phyloP scores from a whole-genome alignment of 23 tunicate genomes.

The Clavelina lepadiformis region DNA sequence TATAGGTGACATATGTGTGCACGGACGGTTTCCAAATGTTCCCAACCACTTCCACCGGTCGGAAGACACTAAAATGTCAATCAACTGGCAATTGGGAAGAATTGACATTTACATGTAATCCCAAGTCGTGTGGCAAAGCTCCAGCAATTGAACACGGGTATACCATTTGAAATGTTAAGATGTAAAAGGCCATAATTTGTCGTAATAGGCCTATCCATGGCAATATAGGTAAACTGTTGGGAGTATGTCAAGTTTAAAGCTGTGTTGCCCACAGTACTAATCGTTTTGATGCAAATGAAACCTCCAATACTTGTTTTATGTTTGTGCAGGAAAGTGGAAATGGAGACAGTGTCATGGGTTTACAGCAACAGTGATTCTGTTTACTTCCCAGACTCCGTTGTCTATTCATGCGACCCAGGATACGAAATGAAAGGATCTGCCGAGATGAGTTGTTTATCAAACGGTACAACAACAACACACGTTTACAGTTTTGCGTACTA shows the following conservation, averaged over 20 bases:
- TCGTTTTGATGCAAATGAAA: too few relatives aligned
- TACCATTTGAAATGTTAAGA: neutral
- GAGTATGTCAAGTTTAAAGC: too few relatives aligned
- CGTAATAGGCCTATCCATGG: neutral
- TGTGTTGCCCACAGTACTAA: too few relatives aligned
- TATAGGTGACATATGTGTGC: slow-evolving; percentile 43
- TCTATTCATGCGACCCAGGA: slow-evolving; percentile 40
- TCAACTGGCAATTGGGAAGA: slow-evolving; percentile 54
- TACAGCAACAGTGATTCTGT: slow-evolving; percentile 15
- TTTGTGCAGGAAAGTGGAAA: too few relatives aligned
- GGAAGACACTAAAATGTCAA: slow-evolving; percentile 23
- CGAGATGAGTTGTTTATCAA: slow-evolving; percentile 1
- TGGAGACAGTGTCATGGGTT: slow-evolving; percentile 7
- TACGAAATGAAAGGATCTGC: slow-evolving; percentile 12
- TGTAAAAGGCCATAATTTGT: neutral
- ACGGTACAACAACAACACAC: slow-evolving; percentile 30
- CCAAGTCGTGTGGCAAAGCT: slow-evolving; percentile 36
- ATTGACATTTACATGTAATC: slow-evolving; percentile 32
- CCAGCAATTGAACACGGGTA: slow-evolving; percentile 46
- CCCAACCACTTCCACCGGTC: slow-evolving; percentile 4
- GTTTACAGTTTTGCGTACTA: too few relatives aligned
- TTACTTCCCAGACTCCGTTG: slow-evolving; percentile 26
- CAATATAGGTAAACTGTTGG: neutral
- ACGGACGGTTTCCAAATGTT: slow-evolving; percentile 25
- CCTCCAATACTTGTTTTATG: too few relatives aligned